These are phyloP conservation scores for Premnoplex brunnescens DNA, from an alignment of 2,797 vertebrate species.

Conservation along the genomic window DNA sequence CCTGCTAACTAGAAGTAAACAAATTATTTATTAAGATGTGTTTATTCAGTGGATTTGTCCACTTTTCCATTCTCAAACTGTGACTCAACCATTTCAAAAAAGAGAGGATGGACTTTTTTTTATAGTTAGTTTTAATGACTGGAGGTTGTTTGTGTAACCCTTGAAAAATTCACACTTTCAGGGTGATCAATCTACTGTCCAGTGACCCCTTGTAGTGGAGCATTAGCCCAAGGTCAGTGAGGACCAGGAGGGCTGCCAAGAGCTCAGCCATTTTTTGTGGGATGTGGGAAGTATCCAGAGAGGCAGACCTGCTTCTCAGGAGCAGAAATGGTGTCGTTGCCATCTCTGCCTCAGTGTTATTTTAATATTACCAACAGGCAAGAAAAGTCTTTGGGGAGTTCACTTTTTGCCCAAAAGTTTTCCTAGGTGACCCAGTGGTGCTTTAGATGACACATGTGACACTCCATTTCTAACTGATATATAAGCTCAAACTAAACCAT, in stretches of 20 bases:
- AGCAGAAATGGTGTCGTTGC: background rate
- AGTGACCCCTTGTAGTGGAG: background rate
- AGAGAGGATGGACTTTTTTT: background rate
- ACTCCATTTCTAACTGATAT: background rate
- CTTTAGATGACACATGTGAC: fast-evolving
- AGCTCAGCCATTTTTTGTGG: background rate
- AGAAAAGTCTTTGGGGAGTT: background rate
- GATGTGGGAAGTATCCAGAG: background rate
- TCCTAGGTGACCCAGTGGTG: background rate
- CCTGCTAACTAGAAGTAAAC: background rate
- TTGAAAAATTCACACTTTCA: background rate
- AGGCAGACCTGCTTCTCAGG: background rate
- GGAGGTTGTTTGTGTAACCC: conserved; percentile 46
- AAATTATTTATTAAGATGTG: background rate
- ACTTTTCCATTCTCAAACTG: background rate
- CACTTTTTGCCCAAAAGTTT: background rate
- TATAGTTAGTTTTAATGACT: background rate
- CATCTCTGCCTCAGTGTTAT: background rate
- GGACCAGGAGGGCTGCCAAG: background rate
- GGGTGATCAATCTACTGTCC: conserved; percentile 39
- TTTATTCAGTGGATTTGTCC: background rate
- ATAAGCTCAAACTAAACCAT: background rate
- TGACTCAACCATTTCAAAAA: background rate
- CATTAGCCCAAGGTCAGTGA: background rate
- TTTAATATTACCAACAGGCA: background rate